Base-by-base conservation (phyloP, 1,140 invertebrate genomes). In the Asbolus verrucosus region DNA sequence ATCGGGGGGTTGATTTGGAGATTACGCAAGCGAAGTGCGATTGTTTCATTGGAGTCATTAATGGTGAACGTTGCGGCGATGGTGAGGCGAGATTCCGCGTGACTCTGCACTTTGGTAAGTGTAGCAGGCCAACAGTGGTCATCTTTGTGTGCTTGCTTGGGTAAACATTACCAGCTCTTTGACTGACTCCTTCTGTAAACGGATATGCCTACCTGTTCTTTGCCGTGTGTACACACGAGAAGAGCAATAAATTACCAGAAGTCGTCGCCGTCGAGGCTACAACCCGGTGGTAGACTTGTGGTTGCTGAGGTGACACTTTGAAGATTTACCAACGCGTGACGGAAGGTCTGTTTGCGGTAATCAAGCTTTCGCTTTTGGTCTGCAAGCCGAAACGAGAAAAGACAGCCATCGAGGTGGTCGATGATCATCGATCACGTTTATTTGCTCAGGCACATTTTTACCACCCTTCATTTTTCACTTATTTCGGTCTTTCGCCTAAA, bases 191-290 rank as follows among this genome's bases (percentile, higher is more conserved):
- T 54, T 54, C 21, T 54, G 46, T 54, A 54, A 54, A 54, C 46
- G 46, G 46, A 54, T 54, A 54, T 54, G 46, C 46, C 46, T 54
- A 54, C 46, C 46, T 54, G 46, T 54, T 54, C 46, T 54, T 54
- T 54, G n/a, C 21, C 21, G 21, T 54, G 21, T 54, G 46, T 54
- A 54, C 46, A 54, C 46, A 24, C 21, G 21, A 21, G 46, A 54
- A 54, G 24, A 54, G 46, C 46, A 54, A 54, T 54, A 54, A 54
- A 54, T 54, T 54, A 54, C 46, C 46, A 54, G 46, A 54, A 54
- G 46, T 54, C 46, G 46, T 54, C 46, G 46, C 46, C 21, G 46
- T 54, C 11, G 46, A 54, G 18, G 46, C 15, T 50, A n/a, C 21
- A n/a, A 54, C 46, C 21, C 46, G 21, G 9, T 54, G 19, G 13